These are phyloP conservation scores for Psilanteris sp. DNA, from an alignment of 1,140 invertebrate species.

Conservation along the genomic window DNA sequence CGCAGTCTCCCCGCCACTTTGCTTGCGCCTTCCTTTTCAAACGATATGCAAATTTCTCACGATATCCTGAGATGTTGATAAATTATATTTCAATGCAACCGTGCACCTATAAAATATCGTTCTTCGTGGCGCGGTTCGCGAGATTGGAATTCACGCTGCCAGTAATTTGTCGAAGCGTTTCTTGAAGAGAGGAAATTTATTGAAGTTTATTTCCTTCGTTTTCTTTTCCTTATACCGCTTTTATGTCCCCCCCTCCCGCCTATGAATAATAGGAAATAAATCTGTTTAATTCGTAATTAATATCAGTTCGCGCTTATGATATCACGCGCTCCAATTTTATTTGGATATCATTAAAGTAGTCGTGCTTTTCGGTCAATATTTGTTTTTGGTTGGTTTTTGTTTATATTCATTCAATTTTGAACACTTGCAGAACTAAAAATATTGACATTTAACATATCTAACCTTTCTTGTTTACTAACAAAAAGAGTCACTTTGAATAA, in stretches of 20 bases:
- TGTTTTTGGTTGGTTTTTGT: too few relatives aligned
- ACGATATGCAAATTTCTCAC: constrained; percentile 64
- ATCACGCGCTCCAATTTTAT: too few relatives aligned
- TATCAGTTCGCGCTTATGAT: background rate
- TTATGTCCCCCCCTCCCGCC: constrained; percentile 5
- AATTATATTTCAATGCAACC: constrained; percentile 65
- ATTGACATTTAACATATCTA: too few relatives aligned
- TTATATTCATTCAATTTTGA: too few relatives aligned
- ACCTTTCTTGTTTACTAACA: too few relatives aligned
- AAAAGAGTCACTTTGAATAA: too few relatives aligned
- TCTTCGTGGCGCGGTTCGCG: constrained; percentile 26
- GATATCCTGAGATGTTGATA: constrained; percentile 65
- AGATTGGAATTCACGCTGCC: constrained; percentile 53
- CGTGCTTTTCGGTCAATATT: too few relatives aligned
- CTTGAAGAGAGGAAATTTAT: constrained; percentile 33
- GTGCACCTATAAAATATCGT: constrained; percentile 59
- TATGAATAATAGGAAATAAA: constrained; percentile 28
- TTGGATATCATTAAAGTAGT: too few relatives aligned
- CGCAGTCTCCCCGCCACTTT: background rate
- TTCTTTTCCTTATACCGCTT: constrained; percentile 10
- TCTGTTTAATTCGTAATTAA: constrained; percentile 17
- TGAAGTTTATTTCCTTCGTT: constrained; percentile 32
- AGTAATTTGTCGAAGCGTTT: constrained; percentile 55
- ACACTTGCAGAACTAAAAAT: too few relatives aligned
- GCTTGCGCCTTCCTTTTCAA: constrained; percentile 32